Percentiles rank a stretch among this genome's conserved stretches.
phyloP scores from a whole-genome alignment of 2,113 vertebrate genomes.

The Eulemur macaco region DNA sequence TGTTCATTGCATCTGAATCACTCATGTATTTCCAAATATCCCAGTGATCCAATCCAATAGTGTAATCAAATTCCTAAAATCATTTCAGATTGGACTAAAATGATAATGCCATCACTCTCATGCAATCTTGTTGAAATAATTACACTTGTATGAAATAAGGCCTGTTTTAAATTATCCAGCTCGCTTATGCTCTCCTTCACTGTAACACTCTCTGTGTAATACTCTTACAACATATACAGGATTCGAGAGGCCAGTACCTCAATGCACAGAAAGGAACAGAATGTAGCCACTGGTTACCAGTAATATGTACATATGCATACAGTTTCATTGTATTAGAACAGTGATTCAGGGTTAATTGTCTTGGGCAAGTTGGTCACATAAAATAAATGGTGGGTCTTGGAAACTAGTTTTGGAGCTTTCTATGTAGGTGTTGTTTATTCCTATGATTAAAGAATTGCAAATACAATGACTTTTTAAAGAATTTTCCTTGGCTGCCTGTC shows the following conservation, averaged over 20 bases:
- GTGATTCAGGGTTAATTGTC: background rate
- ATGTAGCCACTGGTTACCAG: background rate
- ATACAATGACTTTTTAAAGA: constrained; percentile 26
- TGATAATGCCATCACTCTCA: background rate
- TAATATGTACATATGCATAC: background rate
- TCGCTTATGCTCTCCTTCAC: background rate
- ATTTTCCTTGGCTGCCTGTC: background rate
- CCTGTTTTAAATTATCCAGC: background rate
- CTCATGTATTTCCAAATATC: background rate
- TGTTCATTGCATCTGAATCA: background rate
- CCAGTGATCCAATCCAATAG: background rate
- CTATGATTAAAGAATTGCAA: constrained; percentile 54
- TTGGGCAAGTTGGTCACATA: constrained; percentile 18
- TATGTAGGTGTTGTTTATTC: constrained; percentile 39
- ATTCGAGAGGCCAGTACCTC: background rate
- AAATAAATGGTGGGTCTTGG: constrained; percentile 43
- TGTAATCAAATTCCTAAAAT: background rate
- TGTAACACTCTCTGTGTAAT: background rate
- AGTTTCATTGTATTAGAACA: background rate
- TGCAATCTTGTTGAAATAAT: background rate
- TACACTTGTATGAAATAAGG: background rate
- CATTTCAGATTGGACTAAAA: background rate
- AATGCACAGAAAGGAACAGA: background rate
- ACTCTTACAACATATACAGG: background rate
- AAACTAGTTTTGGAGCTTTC: constrained; percentile 35